Conservation (phyloP, 2,888 invertebrate species). For the Bombylius major region DNA sequence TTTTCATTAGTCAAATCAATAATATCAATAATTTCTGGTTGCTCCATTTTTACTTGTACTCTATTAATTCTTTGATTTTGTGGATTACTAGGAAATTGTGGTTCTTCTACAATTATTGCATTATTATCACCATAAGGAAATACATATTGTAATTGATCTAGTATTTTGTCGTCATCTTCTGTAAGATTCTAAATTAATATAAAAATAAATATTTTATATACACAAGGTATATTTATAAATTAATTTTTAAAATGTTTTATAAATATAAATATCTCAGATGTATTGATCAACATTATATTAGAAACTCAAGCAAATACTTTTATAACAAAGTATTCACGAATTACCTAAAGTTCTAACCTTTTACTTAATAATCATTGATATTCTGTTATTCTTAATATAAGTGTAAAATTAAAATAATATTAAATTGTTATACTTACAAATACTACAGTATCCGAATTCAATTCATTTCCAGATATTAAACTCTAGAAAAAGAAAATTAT, state of each 20-base stretch:
- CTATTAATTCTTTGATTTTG: background rate
- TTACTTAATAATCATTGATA: conserved; percentile 4
- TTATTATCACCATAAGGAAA: background rate
- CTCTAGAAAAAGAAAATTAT: too few relatives aligned
- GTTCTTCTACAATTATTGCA: background rate
- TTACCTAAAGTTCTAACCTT: conserved; percentile 1
- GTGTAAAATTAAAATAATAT: background rate
- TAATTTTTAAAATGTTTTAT: background rate
- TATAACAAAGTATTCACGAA: background rate
- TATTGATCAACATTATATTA: background rate
- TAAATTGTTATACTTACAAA: background rate
- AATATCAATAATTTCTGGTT: background rate
- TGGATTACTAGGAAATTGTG: background rate
- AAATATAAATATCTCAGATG: background rate
- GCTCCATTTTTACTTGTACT: background rate
- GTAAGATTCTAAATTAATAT: background rate
- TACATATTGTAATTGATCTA: background rate
- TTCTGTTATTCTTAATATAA: background rate
- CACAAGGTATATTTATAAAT: background rate
- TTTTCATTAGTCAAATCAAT: background rate
- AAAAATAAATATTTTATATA: background rate
- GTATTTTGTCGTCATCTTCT: background rate
- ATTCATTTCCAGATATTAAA: too few relatives aligned
- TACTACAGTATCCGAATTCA: too few relatives aligned
- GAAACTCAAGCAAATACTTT: background rate